A percentile compares a stretch with the other conserved stretches of the same genome.
phyloP scores from a whole-genome alignment of 2,113 vertebrate species.

The Passer montanus region DNA sequence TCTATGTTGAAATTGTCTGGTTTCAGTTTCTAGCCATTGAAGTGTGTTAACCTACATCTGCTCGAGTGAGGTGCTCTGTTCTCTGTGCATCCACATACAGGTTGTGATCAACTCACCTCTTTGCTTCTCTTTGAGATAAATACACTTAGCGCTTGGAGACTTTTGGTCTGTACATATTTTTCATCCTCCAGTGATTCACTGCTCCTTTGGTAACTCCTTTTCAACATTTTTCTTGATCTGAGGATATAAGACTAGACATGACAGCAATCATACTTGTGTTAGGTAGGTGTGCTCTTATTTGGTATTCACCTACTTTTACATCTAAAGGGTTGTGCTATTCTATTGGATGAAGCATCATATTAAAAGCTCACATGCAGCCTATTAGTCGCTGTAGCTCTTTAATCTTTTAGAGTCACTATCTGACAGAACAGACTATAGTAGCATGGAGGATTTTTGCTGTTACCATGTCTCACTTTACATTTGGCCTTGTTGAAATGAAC shows the following conservation, averaged over 20 bases:
- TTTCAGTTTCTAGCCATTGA: slow-evolving; percentile 5
- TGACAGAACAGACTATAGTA: slow-evolving; percentile 7
- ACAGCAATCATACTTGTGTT: slow-evolving; percentile 36
- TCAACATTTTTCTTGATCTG: slow-evolving; percentile 59
- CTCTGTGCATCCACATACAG: background rate
- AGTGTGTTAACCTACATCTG: background rate
- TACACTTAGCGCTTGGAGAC: slow-evolving; percentile 6
- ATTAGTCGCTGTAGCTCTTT: slow-evolving; percentile 40
- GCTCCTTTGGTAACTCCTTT: slow-evolving; percentile 52
- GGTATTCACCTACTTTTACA: slow-evolving; percentile 53
- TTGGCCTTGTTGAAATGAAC: slow-evolving; percentile 21
- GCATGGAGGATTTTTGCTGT: slow-evolving; percentile 25
- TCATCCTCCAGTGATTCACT: slow-evolving; percentile 48
- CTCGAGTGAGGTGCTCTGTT: slow-evolving; percentile 17
- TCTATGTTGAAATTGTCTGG: background rate
- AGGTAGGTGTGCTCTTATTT: slow-evolving; percentile 59
- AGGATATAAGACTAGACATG: slow-evolving; percentile 26
- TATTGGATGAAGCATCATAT: slow-evolving; percentile 11
- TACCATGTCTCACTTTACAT: background rate
- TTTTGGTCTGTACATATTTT: slow-evolving; percentile 54
- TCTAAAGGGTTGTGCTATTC: slow-evolving; percentile 37
- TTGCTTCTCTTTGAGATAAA: slow-evolving; percentile 49
- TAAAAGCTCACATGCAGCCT: slow-evolving; percentile 47
- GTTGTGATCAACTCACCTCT: slow-evolving; percentile 42
- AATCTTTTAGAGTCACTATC: slow-evolving; percentile 44